phyloP scores from a whole-genome alignment of 2,797 vertebrate species.

The Platyrinchus mystaceus region DNA sequence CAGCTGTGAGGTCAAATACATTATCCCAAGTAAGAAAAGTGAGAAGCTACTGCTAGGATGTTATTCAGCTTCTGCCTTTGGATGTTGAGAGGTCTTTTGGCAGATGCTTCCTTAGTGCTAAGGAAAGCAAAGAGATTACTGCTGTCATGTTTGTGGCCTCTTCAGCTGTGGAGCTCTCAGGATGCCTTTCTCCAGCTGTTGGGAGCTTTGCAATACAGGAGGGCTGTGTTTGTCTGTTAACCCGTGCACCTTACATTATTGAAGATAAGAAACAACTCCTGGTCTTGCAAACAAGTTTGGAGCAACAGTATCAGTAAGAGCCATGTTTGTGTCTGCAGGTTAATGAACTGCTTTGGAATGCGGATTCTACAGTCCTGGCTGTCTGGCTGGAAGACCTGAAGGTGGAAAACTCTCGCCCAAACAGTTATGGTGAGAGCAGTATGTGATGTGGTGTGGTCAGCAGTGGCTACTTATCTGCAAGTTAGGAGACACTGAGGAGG shows the following conservation, averaged over 20 bases:
- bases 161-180: neutral
- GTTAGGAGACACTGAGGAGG: neutral
- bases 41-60: neutral
- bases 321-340: constrained; percentile 75
- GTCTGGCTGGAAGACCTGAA: constrained; percentile 89
- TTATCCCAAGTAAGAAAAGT: neutral
- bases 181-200: neutral
- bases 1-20: neutral
- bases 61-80: neutral
- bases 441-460: fast-evolving
- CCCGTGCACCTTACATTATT: fast-evolving
- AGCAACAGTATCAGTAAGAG: neutral
- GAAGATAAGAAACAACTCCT: neutral
- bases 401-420: constrained; percentile 64
- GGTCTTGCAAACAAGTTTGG: neutral
- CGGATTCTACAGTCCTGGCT: constrained; percentile 87
- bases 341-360: constrained; percentile 93
- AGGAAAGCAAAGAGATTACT: neutral
- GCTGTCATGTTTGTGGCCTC: neutral
- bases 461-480: neutral
- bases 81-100: neutral
- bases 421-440: constrained; percentile 79
- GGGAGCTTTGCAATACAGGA: fast-evolving
- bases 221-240: neutral
- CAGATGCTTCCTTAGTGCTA: neutral